These are phyloP conservation scores for Caenorhabditis remanei DNA, from an alignment of 1,140 invertebrate genomes.

Conservation along the genomic window DNA sequence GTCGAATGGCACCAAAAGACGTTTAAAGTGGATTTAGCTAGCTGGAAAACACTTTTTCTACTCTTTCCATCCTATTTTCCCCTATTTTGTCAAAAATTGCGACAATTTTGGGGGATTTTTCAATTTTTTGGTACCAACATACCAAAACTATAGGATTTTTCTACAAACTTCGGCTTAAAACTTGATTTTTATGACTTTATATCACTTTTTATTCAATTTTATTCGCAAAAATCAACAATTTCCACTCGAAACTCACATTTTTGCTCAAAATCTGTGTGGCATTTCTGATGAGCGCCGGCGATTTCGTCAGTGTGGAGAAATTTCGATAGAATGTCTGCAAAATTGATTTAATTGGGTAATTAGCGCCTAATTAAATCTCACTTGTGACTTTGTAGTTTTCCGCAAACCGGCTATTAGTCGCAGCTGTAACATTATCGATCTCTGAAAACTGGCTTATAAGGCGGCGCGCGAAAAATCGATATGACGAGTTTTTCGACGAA, in stretches of 20 bases:
- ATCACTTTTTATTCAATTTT: too few species aligned
- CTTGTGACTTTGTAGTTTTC: background rate
- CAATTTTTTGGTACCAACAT: too few species aligned
- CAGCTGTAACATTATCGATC: conserved; percentile 53
- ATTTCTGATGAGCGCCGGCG: background rate
- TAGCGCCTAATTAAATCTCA: background rate
- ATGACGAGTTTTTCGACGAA: background rate
- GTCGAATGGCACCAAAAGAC: too few species aligned
- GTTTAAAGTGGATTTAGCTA: too few species aligned
- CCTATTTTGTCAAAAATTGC: too few species aligned
- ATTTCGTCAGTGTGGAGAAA: conserved; percentile 11
- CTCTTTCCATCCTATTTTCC: too few species aligned
- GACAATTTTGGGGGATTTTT: too few species aligned
- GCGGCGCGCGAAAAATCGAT: background rate
- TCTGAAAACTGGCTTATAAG: conserved; percentile 21
- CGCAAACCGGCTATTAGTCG: conserved; percentile 14
- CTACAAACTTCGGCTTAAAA: too few species aligned
- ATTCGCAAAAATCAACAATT: too few species aligned
- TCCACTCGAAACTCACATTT: background rate
- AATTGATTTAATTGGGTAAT: background rate
- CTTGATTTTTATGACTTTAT: too few species aligned
- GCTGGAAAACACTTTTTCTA: too few species aligned
- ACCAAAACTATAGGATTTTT: too few species aligned
- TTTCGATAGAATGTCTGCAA: conserved; percentile 21
- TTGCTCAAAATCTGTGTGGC: conserved; percentile 5